phyloP scores from a whole-genome alignment of 2,797 vertebrate species.

The Hypotaenidia philippensis region DNA sequence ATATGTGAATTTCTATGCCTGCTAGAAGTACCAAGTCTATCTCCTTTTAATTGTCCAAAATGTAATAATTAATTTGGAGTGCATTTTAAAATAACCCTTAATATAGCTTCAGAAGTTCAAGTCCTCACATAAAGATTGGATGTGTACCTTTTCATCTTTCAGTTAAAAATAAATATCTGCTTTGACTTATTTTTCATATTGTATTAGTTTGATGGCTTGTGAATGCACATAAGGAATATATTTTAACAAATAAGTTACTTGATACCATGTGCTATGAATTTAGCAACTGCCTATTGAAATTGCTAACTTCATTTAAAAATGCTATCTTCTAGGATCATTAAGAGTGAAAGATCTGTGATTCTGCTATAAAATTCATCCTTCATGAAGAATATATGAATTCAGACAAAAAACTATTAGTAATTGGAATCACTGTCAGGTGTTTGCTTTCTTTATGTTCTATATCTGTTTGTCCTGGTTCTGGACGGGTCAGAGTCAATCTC shows the following conservation, averaged over 20 bases:
- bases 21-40: neutral
- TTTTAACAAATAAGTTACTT: neutral
- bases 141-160: neutral
- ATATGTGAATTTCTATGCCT: neutral
- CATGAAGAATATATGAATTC: neutral
- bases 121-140: neutral
- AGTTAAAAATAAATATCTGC: neutral
- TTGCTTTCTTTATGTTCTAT: neutral
- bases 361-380: neutral
- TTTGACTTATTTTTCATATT: neutral
- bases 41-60: neutral
- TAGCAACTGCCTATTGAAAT: neutral
- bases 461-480: neutral
- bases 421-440: neutral
- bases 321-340: constrained; percentile 6
- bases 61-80: neutral
- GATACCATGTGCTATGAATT: neutral
- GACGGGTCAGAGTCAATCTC: too few species aligned
- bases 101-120: neutral
- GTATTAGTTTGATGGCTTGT: neutral
- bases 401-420: neutral
- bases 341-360: neutral
- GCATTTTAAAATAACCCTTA: neutral
- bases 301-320: neutral
- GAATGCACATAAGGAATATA: neutral